Conservation (phyloP, 1,140 invertebrate species). For the Paracyclopina nana region DNA sequence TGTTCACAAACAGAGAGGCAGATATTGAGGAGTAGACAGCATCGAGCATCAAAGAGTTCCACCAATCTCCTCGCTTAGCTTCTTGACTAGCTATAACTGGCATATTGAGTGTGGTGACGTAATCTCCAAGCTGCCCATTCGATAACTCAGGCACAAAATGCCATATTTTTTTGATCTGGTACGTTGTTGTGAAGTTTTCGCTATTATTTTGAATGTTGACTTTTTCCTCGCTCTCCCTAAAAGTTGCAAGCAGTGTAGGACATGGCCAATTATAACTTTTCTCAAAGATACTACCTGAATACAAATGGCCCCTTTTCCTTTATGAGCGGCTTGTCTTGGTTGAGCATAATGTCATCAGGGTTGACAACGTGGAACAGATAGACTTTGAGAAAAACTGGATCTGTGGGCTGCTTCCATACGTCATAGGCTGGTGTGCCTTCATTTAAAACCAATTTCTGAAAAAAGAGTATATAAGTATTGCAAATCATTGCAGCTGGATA, state of each 20-base stretch:
- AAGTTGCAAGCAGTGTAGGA: too few relatives aligned
- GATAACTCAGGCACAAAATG: background rate
- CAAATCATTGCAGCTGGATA: background rate
- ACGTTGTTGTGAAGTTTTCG: background rate
- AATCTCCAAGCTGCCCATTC: background rate
- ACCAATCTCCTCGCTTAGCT: too few relatives aligned
- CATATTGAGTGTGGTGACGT: background rate
- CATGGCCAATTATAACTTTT: too few relatives aligned
- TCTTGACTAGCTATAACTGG: background rate
- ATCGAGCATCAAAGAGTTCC: too few relatives aligned
- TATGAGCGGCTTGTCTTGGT: background rate
- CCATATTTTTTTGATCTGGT: background rate
- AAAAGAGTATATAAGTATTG: background rate
- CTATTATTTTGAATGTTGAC: too few relatives aligned
- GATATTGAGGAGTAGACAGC: background rate
- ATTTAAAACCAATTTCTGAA: background rate
- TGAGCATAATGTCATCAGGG: background rate
- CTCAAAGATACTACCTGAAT: too few relatives aligned
- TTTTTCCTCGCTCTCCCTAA: too few relatives aligned
- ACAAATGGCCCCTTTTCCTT: background rate
- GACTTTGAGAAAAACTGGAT: background rate
- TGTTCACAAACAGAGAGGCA: slow-evolving; percentile 5
- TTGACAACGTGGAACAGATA: background rate
- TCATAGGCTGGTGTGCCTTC: background rate
- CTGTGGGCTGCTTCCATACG: background rate